Percentiles rank a stretch among this genome's conserved stretches.
phyloP scores from a whole-genome alignment of 2,888 invertebrate species.

The Odontocerum albicorne region DNA sequence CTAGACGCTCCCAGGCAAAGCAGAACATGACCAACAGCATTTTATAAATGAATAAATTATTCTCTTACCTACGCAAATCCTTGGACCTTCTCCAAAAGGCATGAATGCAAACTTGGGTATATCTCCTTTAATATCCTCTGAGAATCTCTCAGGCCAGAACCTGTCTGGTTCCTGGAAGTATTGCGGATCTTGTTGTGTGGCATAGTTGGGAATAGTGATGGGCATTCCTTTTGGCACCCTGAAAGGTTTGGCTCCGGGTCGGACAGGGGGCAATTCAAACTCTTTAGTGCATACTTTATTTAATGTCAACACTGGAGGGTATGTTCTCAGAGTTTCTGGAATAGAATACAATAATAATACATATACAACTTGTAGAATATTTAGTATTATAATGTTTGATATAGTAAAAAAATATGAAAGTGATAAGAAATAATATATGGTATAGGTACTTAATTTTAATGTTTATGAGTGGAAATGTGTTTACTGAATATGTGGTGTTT shows the following conservation, averaged over 20 bases:
- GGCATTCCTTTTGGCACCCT: conserved; percentile 31
- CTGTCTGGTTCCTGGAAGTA: conserved; percentile 52
- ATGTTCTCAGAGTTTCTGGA: conserved; percentile 16
- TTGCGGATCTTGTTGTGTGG: conserved; percentile 50
- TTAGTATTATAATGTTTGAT: too few relatives aligned
- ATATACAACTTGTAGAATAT: too few relatives aligned
- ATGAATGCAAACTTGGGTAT: conserved; percentile 42
- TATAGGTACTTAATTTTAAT: too few relatives aligned
- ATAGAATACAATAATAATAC: background rate
- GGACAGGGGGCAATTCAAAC: conserved; percentile 8
- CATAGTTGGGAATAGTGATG: conserved; percentile 45
- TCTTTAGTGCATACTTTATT: conserved; percentile 18
- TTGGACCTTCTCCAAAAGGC: conserved; percentile 48
- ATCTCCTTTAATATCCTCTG: conserved; percentile 41
- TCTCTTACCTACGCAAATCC: conserved; percentile 44
- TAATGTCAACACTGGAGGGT: conserved; percentile 17
- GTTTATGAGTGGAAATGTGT: too few relatives aligned
- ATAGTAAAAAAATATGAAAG: too few relatives aligned
- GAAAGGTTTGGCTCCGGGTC: conserved; percentile 16
- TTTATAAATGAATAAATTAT: too few relatives aligned
- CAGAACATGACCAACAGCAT: too few relatives aligned
- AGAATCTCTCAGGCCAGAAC: conserved; percentile 57
- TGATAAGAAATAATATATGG: too few relatives aligned
- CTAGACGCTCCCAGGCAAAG: too few relatives aligned
- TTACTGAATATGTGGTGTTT: too few relatives aligned